Conservation (phyloP, 2,113 vertebrate genomes). For the Menura novaehollandiae region DNA sequence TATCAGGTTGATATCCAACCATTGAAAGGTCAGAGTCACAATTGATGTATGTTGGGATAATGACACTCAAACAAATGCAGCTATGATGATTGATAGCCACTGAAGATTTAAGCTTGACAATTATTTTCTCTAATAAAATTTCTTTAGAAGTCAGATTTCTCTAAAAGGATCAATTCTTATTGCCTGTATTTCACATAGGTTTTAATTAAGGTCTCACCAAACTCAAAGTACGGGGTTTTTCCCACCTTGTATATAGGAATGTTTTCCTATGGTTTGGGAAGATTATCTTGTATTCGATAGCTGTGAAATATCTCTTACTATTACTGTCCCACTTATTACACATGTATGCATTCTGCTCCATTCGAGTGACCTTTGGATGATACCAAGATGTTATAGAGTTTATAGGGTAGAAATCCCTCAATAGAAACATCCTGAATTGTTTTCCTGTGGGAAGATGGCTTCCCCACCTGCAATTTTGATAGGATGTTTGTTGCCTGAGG, state of each 20-base stretch:
- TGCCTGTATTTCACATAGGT: background rate
- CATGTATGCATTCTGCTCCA: background rate
- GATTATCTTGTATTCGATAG: background rate
- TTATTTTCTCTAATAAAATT: background rate
- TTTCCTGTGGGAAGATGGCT: constrained; percentile 9
- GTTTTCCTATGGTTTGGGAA: background rate
- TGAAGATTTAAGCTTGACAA: background rate
- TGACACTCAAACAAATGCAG: background rate
- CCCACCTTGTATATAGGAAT: background rate
- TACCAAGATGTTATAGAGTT: background rate
- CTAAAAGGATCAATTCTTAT: background rate
- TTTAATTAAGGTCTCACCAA: background rate
- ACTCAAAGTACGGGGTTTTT: background rate
- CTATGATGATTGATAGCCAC: background rate
- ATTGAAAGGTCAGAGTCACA: background rate
- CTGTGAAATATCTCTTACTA: background rate
- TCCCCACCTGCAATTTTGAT: constrained; percentile 20
- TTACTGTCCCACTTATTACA: background rate
- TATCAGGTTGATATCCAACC: background rate
- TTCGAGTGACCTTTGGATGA: constrained; percentile 22
- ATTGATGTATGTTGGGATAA: background rate
- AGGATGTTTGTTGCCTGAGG: constrained; percentile 47
- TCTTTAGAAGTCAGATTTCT: background rate
- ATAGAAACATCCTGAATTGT: constrained; percentile 18
- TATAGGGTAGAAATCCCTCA: constrained; percentile 22